These are phyloP conservation scores for Campylomormyrus tamandua DNA, from an alignment of 2,113 vertebrate genomes.

Conservation along the genomic window DNA sequence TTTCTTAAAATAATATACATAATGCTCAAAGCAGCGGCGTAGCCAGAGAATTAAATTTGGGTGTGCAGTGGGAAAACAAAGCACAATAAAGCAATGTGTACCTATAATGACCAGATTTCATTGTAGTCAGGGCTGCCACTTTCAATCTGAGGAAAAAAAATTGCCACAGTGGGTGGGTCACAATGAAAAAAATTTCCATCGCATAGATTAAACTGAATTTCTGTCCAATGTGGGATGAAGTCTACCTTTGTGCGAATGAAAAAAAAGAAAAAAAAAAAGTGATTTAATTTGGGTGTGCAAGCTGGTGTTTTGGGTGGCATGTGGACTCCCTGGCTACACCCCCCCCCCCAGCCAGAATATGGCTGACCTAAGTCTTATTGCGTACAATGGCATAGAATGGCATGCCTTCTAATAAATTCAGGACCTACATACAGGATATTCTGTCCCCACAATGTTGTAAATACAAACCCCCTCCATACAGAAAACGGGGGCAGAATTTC, in stretches of 20 bases:
- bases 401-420: background rate
- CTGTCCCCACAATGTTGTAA: background rate
- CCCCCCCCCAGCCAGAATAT: background rate
- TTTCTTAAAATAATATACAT: background rate
- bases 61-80: background rate
- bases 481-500: background rate
- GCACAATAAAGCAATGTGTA: background rate
- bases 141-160: background rate
- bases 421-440: background rate
- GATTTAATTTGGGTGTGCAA: background rate
- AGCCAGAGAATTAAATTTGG: background rate
- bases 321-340: background rate
- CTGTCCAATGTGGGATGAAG: background rate
- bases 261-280: background rate
- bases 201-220: background rate
- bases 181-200: background rate
- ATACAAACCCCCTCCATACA: background rate
- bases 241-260: background rate
- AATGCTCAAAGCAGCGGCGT: background rate
- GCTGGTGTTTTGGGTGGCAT: background rate
- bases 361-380: background rate
- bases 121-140: background rate
- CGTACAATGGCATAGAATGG: background rate
- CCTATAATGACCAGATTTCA: background rate
- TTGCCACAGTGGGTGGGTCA: background rate